These are phyloP conservation scores for Phyto melanocephala DNA, from an alignment of 2,888 invertebrate species.

Conservation along the genomic window DNA sequence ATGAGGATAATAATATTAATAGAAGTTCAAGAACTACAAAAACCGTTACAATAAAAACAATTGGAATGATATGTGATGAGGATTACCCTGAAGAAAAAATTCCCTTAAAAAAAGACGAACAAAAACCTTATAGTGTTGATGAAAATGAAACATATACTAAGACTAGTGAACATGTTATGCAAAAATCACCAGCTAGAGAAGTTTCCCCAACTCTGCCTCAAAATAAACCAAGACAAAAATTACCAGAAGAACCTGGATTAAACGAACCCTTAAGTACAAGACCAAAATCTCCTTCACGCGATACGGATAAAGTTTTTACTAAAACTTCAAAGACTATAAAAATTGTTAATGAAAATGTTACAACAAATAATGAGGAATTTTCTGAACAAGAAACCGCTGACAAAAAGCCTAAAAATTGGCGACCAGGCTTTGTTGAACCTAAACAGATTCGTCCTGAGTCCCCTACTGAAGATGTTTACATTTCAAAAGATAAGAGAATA, in stretches of 20 bases:
- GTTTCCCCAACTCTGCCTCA: background rate
- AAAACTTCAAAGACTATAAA: background rate
- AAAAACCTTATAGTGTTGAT: background rate
- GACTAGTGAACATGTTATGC: background rate
- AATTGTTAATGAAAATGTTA: background rate
- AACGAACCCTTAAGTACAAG: background rate
- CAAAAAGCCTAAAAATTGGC: background rate
- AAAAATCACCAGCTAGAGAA: background rate
- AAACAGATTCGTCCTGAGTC: background rate
- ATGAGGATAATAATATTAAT: background rate
- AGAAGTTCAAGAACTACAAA: background rate
- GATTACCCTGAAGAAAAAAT: background rate
- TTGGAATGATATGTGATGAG: background rate
- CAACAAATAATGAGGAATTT: background rate
- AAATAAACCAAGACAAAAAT: background rate
- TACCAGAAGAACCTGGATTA: background rate
- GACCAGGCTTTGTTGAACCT: background rate
- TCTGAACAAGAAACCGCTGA: background rate
- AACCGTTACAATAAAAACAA: no score
- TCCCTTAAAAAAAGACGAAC: background rate
- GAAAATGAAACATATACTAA: background rate
- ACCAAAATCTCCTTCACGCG: background rate
- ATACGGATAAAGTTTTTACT: background rate
- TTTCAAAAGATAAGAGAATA: background rate
- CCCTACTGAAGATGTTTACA: background rate